Conservation (phyloP, 2,797 vertebrate genomes). For the Anolis apletophallus region DNA sequence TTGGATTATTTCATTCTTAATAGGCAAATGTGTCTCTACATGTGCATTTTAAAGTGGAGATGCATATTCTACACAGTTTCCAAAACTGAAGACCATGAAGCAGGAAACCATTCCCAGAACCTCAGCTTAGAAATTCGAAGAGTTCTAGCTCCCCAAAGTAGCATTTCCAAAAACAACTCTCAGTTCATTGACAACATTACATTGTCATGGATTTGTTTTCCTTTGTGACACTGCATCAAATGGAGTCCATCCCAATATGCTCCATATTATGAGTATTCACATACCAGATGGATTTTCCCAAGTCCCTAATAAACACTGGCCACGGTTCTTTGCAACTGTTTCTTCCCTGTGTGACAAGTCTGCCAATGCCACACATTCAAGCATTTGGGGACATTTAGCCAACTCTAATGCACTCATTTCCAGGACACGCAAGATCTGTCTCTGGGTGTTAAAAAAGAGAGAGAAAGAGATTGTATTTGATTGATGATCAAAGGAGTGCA, state of each 20-base stretch:
- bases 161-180: neutral
- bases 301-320: neutral
- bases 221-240: fast-evolving
- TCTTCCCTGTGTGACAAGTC: neutral
- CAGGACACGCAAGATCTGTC: conserved; percentile 44
- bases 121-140: too few relatives aligned
- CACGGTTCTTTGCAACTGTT: neutral
- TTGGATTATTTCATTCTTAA: neutral
- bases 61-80: neutral
- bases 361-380: neutral
- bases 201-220: neutral
- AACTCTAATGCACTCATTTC: conserved; percentile 46
- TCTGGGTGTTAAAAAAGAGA: neutral
- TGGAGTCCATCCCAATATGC: neutral
- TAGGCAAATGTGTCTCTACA: neutral
- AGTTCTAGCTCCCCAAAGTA: too few relatives aligned
- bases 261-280: fast-evolving
- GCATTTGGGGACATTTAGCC: conserved; percentile 19
- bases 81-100: neutral
- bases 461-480: conserved; percentile 40
- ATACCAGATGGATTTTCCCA: neutral
- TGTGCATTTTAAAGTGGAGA: neutral
- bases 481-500: conserved; percentile 27
- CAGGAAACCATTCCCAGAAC: too few relatives aligned
- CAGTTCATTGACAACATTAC: neutral